Evolutionary conservation across 1,140 invertebrate species (phyloP).

Genomic region (Drosophila busckii): DNA sequence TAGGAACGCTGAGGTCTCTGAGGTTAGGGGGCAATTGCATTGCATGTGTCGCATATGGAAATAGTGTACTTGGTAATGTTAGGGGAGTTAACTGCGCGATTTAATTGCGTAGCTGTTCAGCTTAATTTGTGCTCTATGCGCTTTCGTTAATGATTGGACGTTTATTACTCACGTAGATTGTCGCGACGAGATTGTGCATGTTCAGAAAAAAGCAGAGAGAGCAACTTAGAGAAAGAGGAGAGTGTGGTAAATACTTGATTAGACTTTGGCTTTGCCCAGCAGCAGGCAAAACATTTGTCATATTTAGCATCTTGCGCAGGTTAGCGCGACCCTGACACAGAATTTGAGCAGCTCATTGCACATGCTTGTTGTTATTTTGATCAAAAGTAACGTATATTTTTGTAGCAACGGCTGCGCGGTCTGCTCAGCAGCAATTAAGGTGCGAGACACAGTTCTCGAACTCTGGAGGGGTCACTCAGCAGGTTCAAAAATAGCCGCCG

Average conservation of each 20-base stretch:
- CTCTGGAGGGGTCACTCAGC: slow-evolving; percentile 3
- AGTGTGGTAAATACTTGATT: too few relatives aligned
- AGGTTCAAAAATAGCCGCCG: not conserved
- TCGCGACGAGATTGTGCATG: slow-evolving; percentile 31
- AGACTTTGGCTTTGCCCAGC: too few relatives aligned
- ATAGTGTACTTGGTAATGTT: slow-evolving; percentile 63
- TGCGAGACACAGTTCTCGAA: slow-evolving; percentile 2
- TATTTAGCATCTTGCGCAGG: too few relatives aligned
- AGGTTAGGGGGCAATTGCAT: slow-evolving; percentile 38
- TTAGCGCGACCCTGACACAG: slow-evolving; percentile 65
- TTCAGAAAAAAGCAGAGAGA: slow-evolving; percentile 2
- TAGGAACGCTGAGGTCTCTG: too few relatives aligned
- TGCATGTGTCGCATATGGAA: slow-evolving; percentile 65
- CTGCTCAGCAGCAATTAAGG: slow-evolving; percentile 5
- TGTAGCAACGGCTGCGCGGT: slow-evolving; percentile 1
- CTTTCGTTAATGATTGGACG: slow-evolving; percentile 47
- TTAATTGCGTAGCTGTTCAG: slow-evolving; percentile 39
- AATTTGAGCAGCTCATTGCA: slow-evolving; percentile 36
- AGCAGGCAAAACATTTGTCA: too few relatives aligned
- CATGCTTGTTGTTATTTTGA: slow-evolving; percentile 19
- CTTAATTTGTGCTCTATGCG: slow-evolving; percentile 25
- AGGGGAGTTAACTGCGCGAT: slow-evolving; percentile 39
- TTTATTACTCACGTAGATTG: slow-evolving; percentile 52
- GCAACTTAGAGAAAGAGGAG: not conserved
- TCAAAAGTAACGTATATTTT: slow-evolving; percentile 47